Percentiles rank a stretch among this genome's conserved stretches.
Evolutionary conservation across 2,888 invertebrate species (phyloP).

Genomic region (Drosophila parthenogenetica): DNA sequence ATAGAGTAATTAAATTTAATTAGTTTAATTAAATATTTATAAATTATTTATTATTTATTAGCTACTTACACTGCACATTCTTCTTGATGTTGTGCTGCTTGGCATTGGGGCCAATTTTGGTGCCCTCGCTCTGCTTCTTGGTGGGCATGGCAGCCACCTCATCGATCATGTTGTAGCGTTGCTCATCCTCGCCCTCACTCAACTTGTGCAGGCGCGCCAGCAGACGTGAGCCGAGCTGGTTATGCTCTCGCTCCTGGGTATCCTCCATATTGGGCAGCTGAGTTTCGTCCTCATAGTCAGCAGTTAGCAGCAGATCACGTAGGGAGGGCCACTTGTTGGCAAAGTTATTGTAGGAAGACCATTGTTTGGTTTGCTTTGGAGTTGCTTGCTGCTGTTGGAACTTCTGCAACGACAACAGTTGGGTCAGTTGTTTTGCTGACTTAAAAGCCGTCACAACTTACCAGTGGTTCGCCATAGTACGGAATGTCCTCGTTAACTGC

Average conservation of each 20-base stretch:
- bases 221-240: slow-evolving; percentile 43
- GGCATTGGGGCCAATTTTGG: slow-evolving; percentile 32
- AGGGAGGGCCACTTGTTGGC: slow-evolving; percentile 79
- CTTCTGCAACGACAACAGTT: slow-evolving; percentile 30
- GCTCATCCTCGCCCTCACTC: slow-evolving; percentile 46
- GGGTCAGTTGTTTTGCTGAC: background rate
- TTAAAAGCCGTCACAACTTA: slow-evolving; percentile 31
- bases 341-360: slow-evolving; percentile 58
- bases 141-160: slow-evolving; percentile 63
- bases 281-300: slow-evolving; percentile 75
- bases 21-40: background rate
- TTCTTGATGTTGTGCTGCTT: slow-evolving; percentile 83
- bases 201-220: slow-evolving; percentile 70
- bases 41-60: too few species aligned
- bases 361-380: slow-evolving; percentile 42
- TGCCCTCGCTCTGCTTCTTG: slow-evolving; percentile 59
- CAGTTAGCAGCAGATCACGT: slow-evolving; percentile 70
- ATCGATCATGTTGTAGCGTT: slow-evolving; percentile 39
- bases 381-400: slow-evolving; percentile 35
- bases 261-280: slow-evolving; percentile 23
- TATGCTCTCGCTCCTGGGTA: slow-evolving; percentile 48
- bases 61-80: slow-evolving; percentile 83
- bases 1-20: slow-evolving; percentile 2
- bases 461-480: slow-evolving; percentile 59
- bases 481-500: slow-evolving; percentile 59